Evolutionary conservation across 2,113 vertebrate genomes (phyloP), one percentile per base, ranked within the genome.

Genomic region (Hymenochirus boettgeri): DNA sequence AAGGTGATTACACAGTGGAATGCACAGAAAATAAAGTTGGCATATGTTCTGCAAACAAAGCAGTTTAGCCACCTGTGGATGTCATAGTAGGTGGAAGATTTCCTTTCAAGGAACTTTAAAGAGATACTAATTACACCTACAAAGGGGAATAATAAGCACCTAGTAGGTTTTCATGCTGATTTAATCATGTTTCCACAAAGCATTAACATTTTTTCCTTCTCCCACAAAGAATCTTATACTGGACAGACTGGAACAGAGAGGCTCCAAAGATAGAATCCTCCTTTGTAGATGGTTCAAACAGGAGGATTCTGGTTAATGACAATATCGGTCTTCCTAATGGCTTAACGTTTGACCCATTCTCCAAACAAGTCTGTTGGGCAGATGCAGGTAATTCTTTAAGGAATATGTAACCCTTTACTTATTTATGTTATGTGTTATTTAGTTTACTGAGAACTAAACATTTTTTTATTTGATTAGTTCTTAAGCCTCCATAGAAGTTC

Each of bases 161-260:
- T 19, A 8, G n/a, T 13, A 0, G 4, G 7, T 11, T 42, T 4
- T 0, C n/a, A 23, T 22, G 6, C 11, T 12, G 13, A 17, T 51
- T 42, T 37, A 7, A 23, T 70, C 23, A 2, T n/a, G 63, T 2
- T 63, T 55, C 50, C 39, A 42, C 39, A 42, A 42, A 42, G 39
- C 39, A 42, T n/a, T 18, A 42, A 17, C 7, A n/a, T 33, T 55
- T 35, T n/a, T 37, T 52, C 21, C 11, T 42, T n/a, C 21, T 21
- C 46, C 69, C 70, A 62, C 70, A 62, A 73, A 99, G 96, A 8
- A 91, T 91, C 67, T 83, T 99, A 24, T 99, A 92, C 72, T 99
- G 96, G 96, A 98, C 96, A 0, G 96, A 99, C 76, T 99, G 96
- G 96, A 98, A 99, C 71, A 82, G 95, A 4, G 96, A 99, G 75